Base-by-base conservation (phyloP, 1,140 invertebrate genomes). In the Drosophila lacertosa region DNA sequence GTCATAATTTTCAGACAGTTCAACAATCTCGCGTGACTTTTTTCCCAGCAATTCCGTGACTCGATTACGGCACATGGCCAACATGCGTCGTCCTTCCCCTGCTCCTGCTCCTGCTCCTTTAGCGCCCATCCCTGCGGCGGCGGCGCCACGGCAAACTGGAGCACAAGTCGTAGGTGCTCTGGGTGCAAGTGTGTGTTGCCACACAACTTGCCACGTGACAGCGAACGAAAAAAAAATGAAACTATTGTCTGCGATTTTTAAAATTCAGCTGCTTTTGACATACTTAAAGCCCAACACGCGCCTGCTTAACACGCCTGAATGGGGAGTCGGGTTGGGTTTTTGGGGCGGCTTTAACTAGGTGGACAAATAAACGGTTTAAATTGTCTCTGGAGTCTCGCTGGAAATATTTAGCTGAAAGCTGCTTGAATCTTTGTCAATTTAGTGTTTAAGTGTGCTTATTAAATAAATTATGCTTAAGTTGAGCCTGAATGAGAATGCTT, bases 1-100 rank as follows among this genome's bases (percentile, higher is more conserved):
- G 67, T 81, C 80, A 84, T 84, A 84, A 86, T 86, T 88, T 88
- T 86, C 73, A 63, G 77, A 64, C 74, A 70, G 73, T 76, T 72
- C 73, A 76, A 72, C 69, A 72, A 76, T 72, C 74, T 77, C 69
- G 81, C 82, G 81, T 84, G 81, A 84, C 81, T 84, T 81, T 74
- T 74, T 80, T 64, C 47, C 68, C 63, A 69, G 44, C 54, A 60
- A 81, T 84, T 84, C 80, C 80, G 82, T 84, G 82, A 81, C 82
- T 84, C 64, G 77, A 84, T 81, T 84, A 88, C 48, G 42, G 55
- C 68, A 57, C 60, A 66, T 59, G 65, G 65, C 55, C 62, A 77
- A 75, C 66, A 80, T 77, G 63, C 59, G 57, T 74, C 57, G 55
- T 75, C 60, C 57, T 80, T n/a, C n/a, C n/a, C 57, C 35, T 75